Evolutionary conservation across 35 echinoderm and acorn worm species (phyloP).

Genomic region (Ptychodera flava): DNA sequence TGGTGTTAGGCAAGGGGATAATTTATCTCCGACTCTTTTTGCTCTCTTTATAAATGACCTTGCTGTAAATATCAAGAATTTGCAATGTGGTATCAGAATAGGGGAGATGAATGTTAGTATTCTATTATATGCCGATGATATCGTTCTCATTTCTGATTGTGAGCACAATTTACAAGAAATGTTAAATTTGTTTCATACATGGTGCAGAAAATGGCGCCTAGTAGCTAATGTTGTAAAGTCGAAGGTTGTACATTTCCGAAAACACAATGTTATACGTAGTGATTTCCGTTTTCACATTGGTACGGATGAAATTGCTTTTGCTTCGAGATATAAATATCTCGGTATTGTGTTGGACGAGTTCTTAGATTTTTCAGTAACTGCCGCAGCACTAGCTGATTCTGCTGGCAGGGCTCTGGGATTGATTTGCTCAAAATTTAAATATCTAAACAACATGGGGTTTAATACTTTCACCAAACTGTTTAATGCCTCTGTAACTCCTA

Average conservation of each 20-base stretch:
- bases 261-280: background rate
- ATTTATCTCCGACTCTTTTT: background rate
- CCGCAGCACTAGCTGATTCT: background rate
- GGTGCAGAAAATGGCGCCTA: background rate
- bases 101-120: background rate
- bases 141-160: background rate
- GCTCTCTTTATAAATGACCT: background rate
- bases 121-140: background rate
- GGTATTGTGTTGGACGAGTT: background rate
- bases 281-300: background rate
- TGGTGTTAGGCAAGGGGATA: background rate
- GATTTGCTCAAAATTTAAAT: background rate
- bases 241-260: background rate
- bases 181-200: background rate
- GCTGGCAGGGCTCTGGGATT: background rate
- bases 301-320: background rate
- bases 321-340: background rate
- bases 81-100: background rate
- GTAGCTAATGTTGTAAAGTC: background rate
- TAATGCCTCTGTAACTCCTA: background rate
- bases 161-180: background rate
- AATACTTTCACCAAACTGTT: background rate
- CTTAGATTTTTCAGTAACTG: background rate
- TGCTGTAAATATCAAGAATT: background rate
- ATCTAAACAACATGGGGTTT: background rate